Evolutionary conservation across 1,140 invertebrate species (phyloP), one percentile per base, ranked within the genome.

Genomic region (Drosophila persimilis): DNA sequence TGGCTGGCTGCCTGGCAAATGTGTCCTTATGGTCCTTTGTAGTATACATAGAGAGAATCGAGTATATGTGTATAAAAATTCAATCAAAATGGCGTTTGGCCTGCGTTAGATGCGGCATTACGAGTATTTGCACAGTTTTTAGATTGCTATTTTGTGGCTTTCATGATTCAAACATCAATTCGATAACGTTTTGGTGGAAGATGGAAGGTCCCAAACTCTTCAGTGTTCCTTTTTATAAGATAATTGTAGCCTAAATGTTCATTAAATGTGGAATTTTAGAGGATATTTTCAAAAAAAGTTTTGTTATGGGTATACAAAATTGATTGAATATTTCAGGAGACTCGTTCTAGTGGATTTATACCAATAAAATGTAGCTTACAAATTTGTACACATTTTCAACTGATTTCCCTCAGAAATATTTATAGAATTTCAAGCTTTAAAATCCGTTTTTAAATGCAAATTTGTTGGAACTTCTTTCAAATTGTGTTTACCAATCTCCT

Each of bases 21-120:
- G 65, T 69, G 65, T 69, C 65, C 65, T 69, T 67, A 69, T 86
- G 73, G 61, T 58, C 61, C 60, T 65, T 41, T 26, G 46, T 35
- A 44, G 63, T 64, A 52, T 20, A 57, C 51, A 47, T 45, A 64
- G 31, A 15, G 26, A 51, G 43, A 52, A 44, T 15, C 6, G 55
- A 75, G 44, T 60, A 61, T 46, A 31, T 74, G 55, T 54, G 58
- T 55, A 84, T 77, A 55, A 61, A 59, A 67, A 77, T 53, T 60
- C 73, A 86, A 81, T 85, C 77, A 85, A 85, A 85, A 85, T 85
- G 80, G 80, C 81, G 80, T 73, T 73, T 60, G 17, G 17, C 17
- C 17, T 17, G 17, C 17, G 17, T 17, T 17, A 17, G 17, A 41
- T 59, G 56, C 22, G 52, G 29, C 48, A 45, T 45, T 35, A 11